Evolutionary conservation across 2,113 vertebrate species (phyloP).

Genomic region (Pelecanoides urinatrix): DNA sequence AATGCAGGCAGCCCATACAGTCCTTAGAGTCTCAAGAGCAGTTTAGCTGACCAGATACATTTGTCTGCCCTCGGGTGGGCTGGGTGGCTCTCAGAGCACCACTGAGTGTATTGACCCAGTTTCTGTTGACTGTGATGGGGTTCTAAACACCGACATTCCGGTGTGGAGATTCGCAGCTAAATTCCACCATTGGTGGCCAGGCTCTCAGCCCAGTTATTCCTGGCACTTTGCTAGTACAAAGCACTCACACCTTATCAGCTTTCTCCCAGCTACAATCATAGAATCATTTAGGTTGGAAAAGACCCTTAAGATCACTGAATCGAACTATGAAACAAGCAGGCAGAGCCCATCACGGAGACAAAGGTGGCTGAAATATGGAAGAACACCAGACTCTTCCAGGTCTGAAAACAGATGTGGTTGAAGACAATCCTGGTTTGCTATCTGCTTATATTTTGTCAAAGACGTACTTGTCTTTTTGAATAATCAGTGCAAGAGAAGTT

Average conservation of each 20-base stretch:
- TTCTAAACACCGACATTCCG: not conserved
- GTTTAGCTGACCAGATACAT: no score
- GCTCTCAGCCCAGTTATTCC: not conserved
- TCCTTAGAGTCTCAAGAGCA: not conserved
- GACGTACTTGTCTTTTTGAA: not conserved
- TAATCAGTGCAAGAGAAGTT: not conserved
- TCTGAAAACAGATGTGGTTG: not conserved
- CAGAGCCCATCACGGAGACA: not conserved
- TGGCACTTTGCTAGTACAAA: not conserved
- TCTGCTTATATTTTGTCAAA: not conserved
- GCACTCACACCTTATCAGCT: not conserved
- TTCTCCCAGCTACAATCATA: not conserved
- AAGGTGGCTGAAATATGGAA: not conserved
- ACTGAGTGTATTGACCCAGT: fast-evolving
- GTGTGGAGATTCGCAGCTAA: not conserved
- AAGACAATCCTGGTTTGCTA: not conserved
- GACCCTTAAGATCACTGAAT: not conserved
- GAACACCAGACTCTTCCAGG: fast-evolving
- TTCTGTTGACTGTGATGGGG: not conserved
- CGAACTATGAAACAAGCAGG: not conserved
- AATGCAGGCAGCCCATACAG: not conserved
- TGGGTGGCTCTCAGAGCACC: not conserved
- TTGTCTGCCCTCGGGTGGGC: not conserved
- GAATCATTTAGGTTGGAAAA: not conserved
- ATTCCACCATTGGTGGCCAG: not conserved